Percentiles rank a stretch among this genome's conserved stretches.
phyloP scores from a whole-genome alignment of 1,140 invertebrate genomes.

The Penaeus vannamei region DNA sequence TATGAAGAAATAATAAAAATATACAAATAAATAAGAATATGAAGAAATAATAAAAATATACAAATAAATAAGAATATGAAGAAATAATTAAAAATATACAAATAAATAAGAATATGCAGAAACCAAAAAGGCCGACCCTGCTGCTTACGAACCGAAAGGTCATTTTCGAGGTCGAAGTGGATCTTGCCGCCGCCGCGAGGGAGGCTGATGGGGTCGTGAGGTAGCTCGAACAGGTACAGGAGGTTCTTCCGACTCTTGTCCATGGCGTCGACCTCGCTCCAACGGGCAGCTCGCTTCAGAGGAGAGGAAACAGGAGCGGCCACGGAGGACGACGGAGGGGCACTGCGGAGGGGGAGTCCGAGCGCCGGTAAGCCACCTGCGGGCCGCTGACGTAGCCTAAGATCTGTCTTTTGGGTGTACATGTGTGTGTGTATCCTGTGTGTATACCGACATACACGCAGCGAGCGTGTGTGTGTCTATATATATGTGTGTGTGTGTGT shows the following conservation, averaged over 20 bases:
- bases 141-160: neutral
- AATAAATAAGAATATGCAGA: neutral
- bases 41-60: neutral
- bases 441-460: too few relatives aligned
- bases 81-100: neutral
- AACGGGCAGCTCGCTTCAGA: neutral
- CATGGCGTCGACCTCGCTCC: neutral
- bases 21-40: neutral
- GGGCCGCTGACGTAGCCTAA: too few relatives aligned
- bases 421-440: too few relatives aligned
- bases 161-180: slow-evolving; percentile 10
- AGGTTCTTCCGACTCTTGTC: slow-evolving; percentile 18
- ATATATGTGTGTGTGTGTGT: too few relatives aligned
- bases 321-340: too few relatives aligned
- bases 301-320: too few relatives aligned
- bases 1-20: neutral
- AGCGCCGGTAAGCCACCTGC: too few relatives aligned
- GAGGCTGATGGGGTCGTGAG: slow-evolving; percentile 21
- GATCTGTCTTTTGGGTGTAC: too few relatives aligned
- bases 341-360: too few relatives aligned
- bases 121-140: neutral
- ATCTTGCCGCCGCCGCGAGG: slow-evolving; percentile 3
- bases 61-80: neutral
- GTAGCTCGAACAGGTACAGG: slow-evolving; percentile 39
- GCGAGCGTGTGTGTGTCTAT: too few relatives aligned